A percentile compares a stretch with the other conserved stretches of the same genome.
phyloP scores from a whole-genome alignment of 2,888 invertebrate genomes.

The Agriopis marginaria region DNA sequence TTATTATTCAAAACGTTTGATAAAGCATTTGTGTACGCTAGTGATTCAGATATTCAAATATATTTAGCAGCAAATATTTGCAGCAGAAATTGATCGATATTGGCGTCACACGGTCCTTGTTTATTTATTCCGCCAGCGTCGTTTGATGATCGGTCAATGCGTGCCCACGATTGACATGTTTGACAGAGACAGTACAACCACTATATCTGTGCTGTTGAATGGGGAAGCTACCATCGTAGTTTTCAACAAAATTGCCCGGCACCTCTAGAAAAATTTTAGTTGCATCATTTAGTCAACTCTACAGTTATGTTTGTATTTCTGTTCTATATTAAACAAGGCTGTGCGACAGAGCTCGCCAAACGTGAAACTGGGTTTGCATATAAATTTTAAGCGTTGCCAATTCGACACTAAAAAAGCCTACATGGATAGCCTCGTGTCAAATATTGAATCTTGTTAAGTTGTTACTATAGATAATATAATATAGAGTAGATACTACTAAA shows the following conservation, averaged over 20 bases:
- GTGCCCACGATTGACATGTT: background rate
- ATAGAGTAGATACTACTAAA: too few relatives aligned
- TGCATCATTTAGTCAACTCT: background rate
- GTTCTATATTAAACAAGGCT: background rate
- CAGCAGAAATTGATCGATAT: background rate
- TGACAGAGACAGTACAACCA: background rate
- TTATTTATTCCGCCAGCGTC: slow-evolving; percentile 2
- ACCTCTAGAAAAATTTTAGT: background rate
- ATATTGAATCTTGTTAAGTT: too few relatives aligned
- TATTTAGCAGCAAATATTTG: background rate
- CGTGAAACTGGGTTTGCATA: too few relatives aligned
- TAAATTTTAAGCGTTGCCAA: too few relatives aligned
- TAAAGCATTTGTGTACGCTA: too few relatives aligned
- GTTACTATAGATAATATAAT: too few relatives aligned
- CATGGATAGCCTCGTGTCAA: too few relatives aligned
- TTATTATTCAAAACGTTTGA: too few relatives aligned
- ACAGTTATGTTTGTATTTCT: background rate
- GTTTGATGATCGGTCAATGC: slow-evolving; percentile 9
- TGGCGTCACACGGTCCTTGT: slow-evolving; percentile 6
- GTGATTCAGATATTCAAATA: background rate
- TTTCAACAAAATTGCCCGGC: background rate
- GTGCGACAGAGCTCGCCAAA: background rate
- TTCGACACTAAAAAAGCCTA: too few relatives aligned
- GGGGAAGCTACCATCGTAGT: background rate
- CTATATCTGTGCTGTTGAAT: background rate